Base-by-base conservation (phyloP, 2,113 vertebrate species). In the Vanacampus margaritifer region DNA sequence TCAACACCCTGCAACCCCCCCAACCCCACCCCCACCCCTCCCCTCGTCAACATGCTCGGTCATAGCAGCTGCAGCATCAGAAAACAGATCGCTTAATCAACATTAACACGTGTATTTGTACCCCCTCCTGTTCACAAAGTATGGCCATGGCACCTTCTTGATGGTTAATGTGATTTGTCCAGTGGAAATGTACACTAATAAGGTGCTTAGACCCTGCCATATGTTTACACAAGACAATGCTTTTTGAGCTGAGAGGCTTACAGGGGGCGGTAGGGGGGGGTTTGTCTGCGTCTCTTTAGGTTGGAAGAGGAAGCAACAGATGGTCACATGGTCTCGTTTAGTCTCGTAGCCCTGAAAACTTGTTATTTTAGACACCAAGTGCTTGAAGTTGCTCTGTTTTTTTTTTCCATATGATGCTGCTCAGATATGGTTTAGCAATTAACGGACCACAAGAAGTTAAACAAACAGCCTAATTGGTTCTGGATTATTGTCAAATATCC, bases 171-270 rank as follows among this genome's bases (percentile, higher is more conserved):
- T 88, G 80, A 88, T 91, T 85, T 87, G 84, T 71, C 64, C 74
- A 6, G 37, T 62, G 73, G 88, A 85, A 89, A 92, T 89, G 77
- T 75, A 88, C 83, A 88, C 84, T 89, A 77, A 85, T 87, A 90
- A 89, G 80, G 83, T 86, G 80, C 87, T 91, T 90, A 91, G 82
- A 67, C 76, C 45, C 66, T 5, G 70, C 83, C 92, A 92, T 92
- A 90, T 93, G 90, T 78, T 84, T 73, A 57, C 41, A 66, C 71
- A 68, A 88, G 88, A 89, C 81, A 70, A 68, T 87, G 79, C 80
- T 78, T 77, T 82, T 61, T 63, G 79, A 80, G 37, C 36, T 81
- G 77, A 82, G 78, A 76, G 77, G 86, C 87, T 91, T 89, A 88
- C 16, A 41, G n/a, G 35, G 9, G n/a, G 17, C n/a, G 35, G 60